Base-by-base conservation (phyloP, 2,888 invertebrate genomes). In the Caenorhabditis sulstoni region DNA sequence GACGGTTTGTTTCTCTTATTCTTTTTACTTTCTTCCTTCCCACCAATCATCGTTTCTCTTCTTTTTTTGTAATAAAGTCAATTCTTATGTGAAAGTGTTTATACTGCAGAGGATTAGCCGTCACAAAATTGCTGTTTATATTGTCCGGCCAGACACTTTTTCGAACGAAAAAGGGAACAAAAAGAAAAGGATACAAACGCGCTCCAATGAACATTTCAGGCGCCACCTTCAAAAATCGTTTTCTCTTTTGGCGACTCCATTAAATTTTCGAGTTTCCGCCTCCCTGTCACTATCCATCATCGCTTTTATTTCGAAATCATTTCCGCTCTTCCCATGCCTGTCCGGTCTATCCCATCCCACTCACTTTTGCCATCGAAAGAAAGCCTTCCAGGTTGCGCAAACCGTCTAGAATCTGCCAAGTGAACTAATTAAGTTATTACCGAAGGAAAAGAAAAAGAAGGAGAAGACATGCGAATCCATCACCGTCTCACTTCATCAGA, bases 351-450 rank as follows among this genome's bases (percentile, higher is more conserved):
- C 16, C 47, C 16, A 4, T 41, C 3, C 47, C 9, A 7, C 18
- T 9, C 3, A 29, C 7, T 29, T 29, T 7, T 29, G 3, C 4
- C 29, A 29, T 37, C 16, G 41, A 45, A n/a, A 44, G 16, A 29
- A 53, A 47, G 41, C 9, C 18, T n/a, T 53, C 37, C 37, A 52
- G 49, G 37, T 68, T 71, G 62, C 62, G 62, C 49, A 55, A 70
- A 59, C 68, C 68, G 52, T 58, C 39, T 62, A 37, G 37, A 61
- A 70, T 53, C 70, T 47, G 61, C 49, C 70, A 70, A 62, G 64
- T 39, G 62, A 50, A 57, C 71, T 71, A 71, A 71, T 71, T 71
- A 71, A 39, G 71, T 71, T 71, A 64, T 71, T 64, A 71, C 71
- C 62, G 47, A 47, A 52, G 23, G 62, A n/a, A n/a, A n/a, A n/a